Evolutionary conservation across 2,113 vertebrate species (phyloP), one percentile per base, ranked within the genome.

Genomic region (Bothrops jararaca): DNA sequence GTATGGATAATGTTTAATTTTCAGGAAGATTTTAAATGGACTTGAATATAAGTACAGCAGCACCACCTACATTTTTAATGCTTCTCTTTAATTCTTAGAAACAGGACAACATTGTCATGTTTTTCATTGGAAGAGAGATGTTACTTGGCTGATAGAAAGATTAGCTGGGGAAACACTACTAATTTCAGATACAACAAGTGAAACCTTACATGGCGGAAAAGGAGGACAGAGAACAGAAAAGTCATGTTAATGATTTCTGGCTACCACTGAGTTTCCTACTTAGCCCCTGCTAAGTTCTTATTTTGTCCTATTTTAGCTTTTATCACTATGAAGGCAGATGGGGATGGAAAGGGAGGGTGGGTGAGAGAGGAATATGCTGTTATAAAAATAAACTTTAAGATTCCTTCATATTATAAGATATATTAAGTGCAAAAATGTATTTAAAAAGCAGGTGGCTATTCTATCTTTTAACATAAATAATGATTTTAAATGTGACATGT

Each of bases 361-460:
- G 34, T 22, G 74, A 80, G 34, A 80, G 74, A 42, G 20, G 74
- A 80, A 80, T 80, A 42, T 42, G 18, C 74, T 42, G 74, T 80
- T 54, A 91, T 88, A 58, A 93, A 89, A 57, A 91, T 48, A 91
- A 60, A 39, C 23, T 10, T 88, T 56, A 7, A 80, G 50, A 88
- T 74, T 85, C 86, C 60, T 91, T 58, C 22, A 58, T 90, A 54
- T 34, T 89, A 5, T 1, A 88, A 86, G 90, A 34, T 58, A 92
- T 94, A 91, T 42, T 0, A 85, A 2, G 0, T 0, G n/a, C 85
- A 85, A 29, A 0, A 2, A 39, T 34, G 0, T 9, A 80, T 23
- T 94, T 23, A 50, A 54, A 54, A 87, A 74, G 88, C 86, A 89
- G 15, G 34, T 56, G 42, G 87, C 52, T 92, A 20, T 56, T 53